Base-by-base conservation (phyloP, 2,797 vertebrate species). In the Eulemur mongoz region DNA sequence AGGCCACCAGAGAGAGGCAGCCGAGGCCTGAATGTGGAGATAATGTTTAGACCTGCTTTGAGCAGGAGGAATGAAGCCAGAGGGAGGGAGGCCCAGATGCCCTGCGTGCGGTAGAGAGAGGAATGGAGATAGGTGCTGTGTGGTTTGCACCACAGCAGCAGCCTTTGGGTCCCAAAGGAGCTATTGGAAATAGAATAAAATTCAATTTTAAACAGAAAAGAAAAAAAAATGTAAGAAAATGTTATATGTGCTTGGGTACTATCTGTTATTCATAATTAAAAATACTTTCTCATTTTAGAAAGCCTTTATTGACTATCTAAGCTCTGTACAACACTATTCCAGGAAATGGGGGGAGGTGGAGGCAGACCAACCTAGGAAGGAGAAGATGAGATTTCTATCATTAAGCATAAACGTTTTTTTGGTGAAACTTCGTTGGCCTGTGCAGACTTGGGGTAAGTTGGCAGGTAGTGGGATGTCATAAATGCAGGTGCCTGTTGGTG, bases 1-100 rank as follows among this genome's bases (percentile, higher is more conserved):
- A 75, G 61, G 61, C n/a, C 20, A 32, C 72, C 67, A 83, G 78
- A 20, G 86, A 95, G 86, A 61, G 89, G 85, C 79, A 90, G 78
- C 67, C 0, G 9, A 82, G 75, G 85, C 91, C 86, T 69, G 1
- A 54, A 3, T 35, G 67, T 72, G 61, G 48, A 63, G 70, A 27
- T 57, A 84, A 7, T 83, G 93, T 85, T 63, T 23, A 14, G 30
- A 27, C 63, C 32, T 5, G 65, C 50, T 35, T 76, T 59, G 69
- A 43, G 61, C 79, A 45, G 61, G 52, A 50, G 75, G 81, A 18
- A 50, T 2, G 18, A 35, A 73, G 63, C 59, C 35, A 2, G 76
- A 2, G 45, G 0, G 13, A 52, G 40, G 25, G 65, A 52, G n/a
- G 38, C 81, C 75, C 15, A 2, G 67, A 32, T 4, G 30, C 91